phyloP scores from a whole-genome alignment of 2,888 invertebrate genomes.

The Drosophila subsilvestris region DNA sequence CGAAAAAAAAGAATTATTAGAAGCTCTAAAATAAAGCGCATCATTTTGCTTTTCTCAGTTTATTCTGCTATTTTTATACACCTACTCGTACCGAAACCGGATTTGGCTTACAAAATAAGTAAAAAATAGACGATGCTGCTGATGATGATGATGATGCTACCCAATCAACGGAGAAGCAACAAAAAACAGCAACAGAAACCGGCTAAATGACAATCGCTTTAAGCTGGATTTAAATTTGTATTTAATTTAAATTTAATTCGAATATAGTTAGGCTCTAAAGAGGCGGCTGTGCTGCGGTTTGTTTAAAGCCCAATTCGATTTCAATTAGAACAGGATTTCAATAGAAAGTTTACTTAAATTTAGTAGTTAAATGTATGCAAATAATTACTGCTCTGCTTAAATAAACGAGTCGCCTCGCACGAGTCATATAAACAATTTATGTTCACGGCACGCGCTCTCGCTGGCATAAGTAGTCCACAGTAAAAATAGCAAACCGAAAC shows the following conservation, averaged over 20 bases:
- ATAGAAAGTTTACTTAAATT: conserved; percentile 20
- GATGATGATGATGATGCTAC: conserved; percentile 37
- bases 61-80: conserved; percentile 31
- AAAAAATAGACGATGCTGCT: conserved; percentile 42
- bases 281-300: not conserved
- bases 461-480: conserved; percentile 17
- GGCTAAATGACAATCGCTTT: conserved; percentile 69
- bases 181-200: conserved; percentile 45
- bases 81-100: conserved; percentile 48
- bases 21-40: conserved; percentile 25
- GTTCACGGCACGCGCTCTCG: conserved; percentile 26
- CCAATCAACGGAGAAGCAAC: conserved; percentile 25
- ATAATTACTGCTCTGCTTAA: conserved; percentile 2
- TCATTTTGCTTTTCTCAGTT: conserved; percentile 22
- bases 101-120: conserved; percentile 26
- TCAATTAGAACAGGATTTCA: conserved; percentile 20
- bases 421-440: conserved; percentile 21
- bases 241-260: conserved; percentile 52
- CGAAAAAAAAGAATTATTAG: not conserved
- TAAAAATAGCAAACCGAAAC: conserved; percentile 49
- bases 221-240: conserved; percentile 46
- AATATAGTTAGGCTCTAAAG: conserved; percentile 32
- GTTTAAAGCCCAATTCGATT: conserved; percentile 14
- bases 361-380: conserved; percentile 26
- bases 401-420: conserved; percentile 8